These are phyloP conservation scores for Mesopsocus fuscifrons DNA, from an alignment of 2,888 invertebrate species.

Conservation along the genomic window DNA sequence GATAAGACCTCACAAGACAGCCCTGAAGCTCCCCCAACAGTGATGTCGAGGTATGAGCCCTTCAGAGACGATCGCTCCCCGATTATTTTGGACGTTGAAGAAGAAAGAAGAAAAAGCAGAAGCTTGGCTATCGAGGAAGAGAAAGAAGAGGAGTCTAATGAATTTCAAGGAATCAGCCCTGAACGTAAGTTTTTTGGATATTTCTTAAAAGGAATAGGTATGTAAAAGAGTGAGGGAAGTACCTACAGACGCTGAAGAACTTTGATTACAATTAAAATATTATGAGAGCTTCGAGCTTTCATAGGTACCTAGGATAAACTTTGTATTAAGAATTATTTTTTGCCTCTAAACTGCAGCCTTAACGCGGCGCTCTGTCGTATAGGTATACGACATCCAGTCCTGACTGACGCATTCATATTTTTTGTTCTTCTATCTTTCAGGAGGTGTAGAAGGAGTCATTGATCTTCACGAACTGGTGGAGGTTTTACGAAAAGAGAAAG, in stretches of 20 bases:
- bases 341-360: not conserved
- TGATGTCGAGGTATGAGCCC: conserved; percentile 42
- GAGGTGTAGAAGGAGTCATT: conserved; percentile 66
- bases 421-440: too few species aligned
- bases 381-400: too few species aligned
- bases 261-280: too few species aligned
- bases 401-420: too few species aligned
- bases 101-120: conserved; percentile 29
- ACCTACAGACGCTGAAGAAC: too few species aligned
- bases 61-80: conserved; percentile 50
- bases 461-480: conserved; percentile 72
- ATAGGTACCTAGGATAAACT: too few species aligned
- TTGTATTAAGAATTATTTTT: too few species aligned
- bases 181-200: conserved; percentile 33
- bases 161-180: conserved; percentile 40
- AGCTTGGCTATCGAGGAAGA: conserved; percentile 17
- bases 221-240: too few species aligned
- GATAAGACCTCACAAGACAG: not conserved
- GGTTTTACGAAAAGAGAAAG: conserved; percentile 56
- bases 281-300: too few species aligned
- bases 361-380: too few species aligned
- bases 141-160: conserved; percentile 27
- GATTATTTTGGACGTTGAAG: conserved; percentile 52
- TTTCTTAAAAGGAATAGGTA: too few species aligned
- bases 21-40: conserved; percentile 19